These are phyloP conservation scores for Lepidurus apus DNA, from an alignment of 1,140 invertebrate genomes.

Conservation along the genomic window DNA sequence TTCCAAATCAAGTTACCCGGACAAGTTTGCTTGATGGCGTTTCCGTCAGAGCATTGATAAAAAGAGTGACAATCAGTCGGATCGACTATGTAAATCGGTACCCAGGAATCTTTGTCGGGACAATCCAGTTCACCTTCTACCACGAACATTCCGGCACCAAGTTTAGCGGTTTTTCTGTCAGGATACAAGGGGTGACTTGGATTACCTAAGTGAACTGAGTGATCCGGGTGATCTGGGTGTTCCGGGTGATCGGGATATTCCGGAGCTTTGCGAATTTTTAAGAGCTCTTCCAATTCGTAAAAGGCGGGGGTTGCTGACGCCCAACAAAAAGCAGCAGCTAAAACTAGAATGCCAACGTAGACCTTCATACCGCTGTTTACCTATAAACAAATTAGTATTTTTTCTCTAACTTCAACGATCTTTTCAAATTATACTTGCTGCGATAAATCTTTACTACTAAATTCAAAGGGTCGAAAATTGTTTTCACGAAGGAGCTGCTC, in stretches of 20 bases:
- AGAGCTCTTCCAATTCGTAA: neutral
- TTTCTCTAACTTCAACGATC: too few species aligned
- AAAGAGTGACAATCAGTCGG: conserved; percentile 26
- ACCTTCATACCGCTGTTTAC: too few species aligned
- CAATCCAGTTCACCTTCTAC: neutral
- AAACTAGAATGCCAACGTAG: neutral
- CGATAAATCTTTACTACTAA: too few species aligned
- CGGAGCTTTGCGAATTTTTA: neutral
- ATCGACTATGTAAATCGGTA: neutral
- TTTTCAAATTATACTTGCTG: too few species aligned
- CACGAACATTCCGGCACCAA: too few species aligned
- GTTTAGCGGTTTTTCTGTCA: too few species aligned
- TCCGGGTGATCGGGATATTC: neutral
- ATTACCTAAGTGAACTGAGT: neutral
- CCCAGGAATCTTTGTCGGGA: neutral
- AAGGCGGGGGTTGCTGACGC: neutral
- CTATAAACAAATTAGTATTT: too few species aligned
- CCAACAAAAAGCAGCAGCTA: neutral
- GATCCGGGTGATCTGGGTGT: neutral
- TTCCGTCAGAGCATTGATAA: conserved; percentile 4
- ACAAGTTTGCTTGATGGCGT: neutral
- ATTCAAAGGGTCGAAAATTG: too few species aligned
- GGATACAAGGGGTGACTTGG: too few species aligned
- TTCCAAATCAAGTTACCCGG: neutral
- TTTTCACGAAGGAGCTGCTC: too few species aligned